phyloP scores from a whole-genome alignment of 1,140 invertebrate genomes.

The Popillia japonica region DNA sequence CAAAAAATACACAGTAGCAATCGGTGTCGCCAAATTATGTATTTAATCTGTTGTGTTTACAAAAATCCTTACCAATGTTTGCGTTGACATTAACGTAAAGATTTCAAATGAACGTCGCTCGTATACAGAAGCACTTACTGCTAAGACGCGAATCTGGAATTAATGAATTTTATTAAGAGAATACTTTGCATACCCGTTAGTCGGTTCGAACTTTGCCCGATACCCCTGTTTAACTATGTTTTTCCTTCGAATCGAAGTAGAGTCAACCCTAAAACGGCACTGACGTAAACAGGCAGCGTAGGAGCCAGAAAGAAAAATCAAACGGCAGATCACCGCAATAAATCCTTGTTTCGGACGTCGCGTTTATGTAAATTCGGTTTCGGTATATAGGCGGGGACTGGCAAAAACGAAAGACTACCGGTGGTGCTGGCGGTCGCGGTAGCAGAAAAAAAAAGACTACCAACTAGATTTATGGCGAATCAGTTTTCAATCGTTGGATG shows the following conservation, averaged over 20 bases:
- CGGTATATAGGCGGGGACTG: neutral
- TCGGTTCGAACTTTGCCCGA: neutral
- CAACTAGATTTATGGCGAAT: constrained; percentile 18
- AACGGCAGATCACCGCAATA: constrained; percentile 18
- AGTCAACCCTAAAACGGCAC: neutral
- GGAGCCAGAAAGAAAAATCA: constrained; percentile 19
- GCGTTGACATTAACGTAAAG: too few relatives aligned
- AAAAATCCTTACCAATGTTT: too few relatives aligned
- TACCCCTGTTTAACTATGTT: too few relatives aligned
- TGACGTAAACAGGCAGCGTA: constrained; percentile 22
- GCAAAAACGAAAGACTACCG: constrained; percentile 26
- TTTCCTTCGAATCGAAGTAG: neutral
- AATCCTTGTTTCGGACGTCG: constrained; percentile 27
- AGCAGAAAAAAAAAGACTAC: neutral
- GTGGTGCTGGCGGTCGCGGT: neutral
- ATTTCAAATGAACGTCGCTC: too few relatives aligned
- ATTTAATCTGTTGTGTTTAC: too few relatives aligned
- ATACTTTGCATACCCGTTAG: too few relatives aligned
- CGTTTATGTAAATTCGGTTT: constrained; percentile 24
- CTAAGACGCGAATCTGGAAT: too few relatives aligned
- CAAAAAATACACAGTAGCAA: too few relatives aligned
- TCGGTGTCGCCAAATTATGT: too few relatives aligned
- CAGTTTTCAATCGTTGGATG: constrained; percentile 17
- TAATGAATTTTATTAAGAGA: too few relatives aligned
- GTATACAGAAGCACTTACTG: too few relatives aligned